These are phyloP conservation scores for Oxyura jamaicensis DNA, from an alignment of 2,113 vertebrate genomes.

Conservation along the genomic window DNA sequence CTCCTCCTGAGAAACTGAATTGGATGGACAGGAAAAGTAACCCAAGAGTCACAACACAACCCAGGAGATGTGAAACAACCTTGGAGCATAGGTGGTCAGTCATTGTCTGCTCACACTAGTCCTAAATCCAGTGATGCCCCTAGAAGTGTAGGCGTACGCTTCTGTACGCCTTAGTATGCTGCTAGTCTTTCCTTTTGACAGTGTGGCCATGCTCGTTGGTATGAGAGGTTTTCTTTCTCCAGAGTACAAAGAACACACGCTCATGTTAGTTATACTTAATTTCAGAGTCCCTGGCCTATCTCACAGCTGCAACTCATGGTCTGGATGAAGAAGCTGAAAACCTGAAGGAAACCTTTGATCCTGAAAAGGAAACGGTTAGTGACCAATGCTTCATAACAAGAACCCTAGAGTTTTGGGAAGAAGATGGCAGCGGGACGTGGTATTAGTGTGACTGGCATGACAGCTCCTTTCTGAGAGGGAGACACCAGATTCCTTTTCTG, in stretches of 20 bases:
- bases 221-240: neutral
- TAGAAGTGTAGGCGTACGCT: neutral
- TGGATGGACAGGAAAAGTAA: neutral
- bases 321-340: conserved; percentile 94
- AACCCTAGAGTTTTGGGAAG: neutral
- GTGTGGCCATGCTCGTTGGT: rapidly evolving
- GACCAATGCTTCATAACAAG: neutral
- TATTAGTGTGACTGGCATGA: neutral
- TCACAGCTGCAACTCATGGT: conserved; percentile 95
- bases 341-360: conserved; percentile 93
- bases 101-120: rapidly evolving
- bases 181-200: neutral
- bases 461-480: neutral
- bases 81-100: rapidly evolving
- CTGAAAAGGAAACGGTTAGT: conserved; percentile 92
- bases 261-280: rapidly evolving
- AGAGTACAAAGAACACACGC: rapidly evolving
- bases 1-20: neutral
- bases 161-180: neutral
- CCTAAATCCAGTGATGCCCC: neutral
- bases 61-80: neutral
- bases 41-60: neutral
- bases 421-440: neutral
- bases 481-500: neutral
- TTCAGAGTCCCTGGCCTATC: conserved; percentile 94